Evolutionary conservation across 2,888 invertebrate genomes (phyloP).

Genomic region (Caenorhabditis sp.): DNA sequence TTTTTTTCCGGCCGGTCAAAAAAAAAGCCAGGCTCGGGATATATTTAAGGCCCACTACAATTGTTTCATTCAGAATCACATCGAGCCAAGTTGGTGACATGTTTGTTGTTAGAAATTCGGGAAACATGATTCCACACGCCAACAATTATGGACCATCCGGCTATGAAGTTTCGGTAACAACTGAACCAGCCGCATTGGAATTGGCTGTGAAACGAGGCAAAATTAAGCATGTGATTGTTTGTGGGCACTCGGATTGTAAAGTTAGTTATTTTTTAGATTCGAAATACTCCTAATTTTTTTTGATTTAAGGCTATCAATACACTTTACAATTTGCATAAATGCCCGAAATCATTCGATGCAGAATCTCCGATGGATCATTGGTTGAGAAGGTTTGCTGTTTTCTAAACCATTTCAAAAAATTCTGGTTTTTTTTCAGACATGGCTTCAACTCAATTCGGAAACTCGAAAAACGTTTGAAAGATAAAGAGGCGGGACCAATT

Average conservation of each 20-base stretch:
- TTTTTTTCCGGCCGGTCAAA: too few relatives aligned
- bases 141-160: constrained; percentile 78
- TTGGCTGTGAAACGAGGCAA: constrained; percentile 90
- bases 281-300: too few relatives aligned
- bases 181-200: constrained; percentile 94
- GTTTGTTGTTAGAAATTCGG: constrained; percentile 96
- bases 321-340: constrained; percentile 82
- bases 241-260: constrained; percentile 97
- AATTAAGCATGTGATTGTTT: constrained; percentile 88
- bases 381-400: constrained; percentile 78
- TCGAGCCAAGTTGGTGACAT: constrained; percentile 85
- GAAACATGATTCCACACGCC: constrained; percentile 91
- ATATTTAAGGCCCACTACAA: neutral
- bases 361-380: constrained; percentile 86
- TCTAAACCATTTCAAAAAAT: neutral
- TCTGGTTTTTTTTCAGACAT: constrained; percentile 21
- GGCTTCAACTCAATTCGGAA: constrained; percentile 48
- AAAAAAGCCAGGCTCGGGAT: too few relatives aligned
- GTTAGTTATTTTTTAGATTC: constrained; percentile 72
- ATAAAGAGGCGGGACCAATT: constrained; percentile 81
- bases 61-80: constrained; percentile 35
- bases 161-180: constrained; percentile 79
- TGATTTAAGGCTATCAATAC: constrained; percentile 84
- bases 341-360: constrained; percentile 65
- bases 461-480: constrained; percentile 76